Evolutionary conservation across 2,113 vertebrate genomes (phyloP).

Genomic region (Engraulis encrasicolus): DNA sequence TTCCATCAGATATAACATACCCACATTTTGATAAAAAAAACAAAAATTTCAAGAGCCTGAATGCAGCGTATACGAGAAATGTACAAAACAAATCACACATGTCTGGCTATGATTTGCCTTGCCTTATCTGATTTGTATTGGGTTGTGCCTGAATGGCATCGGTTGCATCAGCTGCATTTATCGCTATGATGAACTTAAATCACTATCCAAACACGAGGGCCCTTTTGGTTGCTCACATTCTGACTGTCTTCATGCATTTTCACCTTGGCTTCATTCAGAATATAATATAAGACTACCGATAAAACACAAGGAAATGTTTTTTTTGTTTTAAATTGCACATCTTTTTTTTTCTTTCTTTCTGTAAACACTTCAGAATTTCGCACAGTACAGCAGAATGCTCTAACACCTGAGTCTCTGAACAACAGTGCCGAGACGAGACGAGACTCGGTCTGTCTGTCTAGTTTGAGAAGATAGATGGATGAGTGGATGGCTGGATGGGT

Average conservation of each 20-base stretch:
- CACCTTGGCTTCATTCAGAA: not conserved
- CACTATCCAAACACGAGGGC: not conserved
- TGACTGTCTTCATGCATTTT: not conserved
- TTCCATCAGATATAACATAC: too few species aligned
- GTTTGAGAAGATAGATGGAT: not conserved
- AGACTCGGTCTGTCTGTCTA: too few species aligned
- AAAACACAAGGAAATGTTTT: not conserved
- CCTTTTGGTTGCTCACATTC: not conserved
- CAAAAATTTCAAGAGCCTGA: too few species aligned
- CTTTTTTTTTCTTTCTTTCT: not conserved
- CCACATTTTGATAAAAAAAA: too few species aligned
- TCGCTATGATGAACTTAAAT: not conserved
- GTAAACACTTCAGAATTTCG: not conserved
- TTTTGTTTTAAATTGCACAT: not conserved
- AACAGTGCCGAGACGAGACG: not conserved
- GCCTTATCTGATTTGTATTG: not conserved
- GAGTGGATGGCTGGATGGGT: too few species aligned
- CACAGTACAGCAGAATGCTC: not conserved
- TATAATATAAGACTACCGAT: not conserved
- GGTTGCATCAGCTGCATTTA: not conserved
- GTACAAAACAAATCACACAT: too few species aligned
- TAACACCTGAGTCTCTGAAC: not conserved
- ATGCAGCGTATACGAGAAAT: too few species aligned
- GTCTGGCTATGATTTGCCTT: too few species aligned
- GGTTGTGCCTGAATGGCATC: not conserved